Conservation (phyloP, 2,888 invertebrate genomes). For the Cremastobaeus sp. region DNA sequence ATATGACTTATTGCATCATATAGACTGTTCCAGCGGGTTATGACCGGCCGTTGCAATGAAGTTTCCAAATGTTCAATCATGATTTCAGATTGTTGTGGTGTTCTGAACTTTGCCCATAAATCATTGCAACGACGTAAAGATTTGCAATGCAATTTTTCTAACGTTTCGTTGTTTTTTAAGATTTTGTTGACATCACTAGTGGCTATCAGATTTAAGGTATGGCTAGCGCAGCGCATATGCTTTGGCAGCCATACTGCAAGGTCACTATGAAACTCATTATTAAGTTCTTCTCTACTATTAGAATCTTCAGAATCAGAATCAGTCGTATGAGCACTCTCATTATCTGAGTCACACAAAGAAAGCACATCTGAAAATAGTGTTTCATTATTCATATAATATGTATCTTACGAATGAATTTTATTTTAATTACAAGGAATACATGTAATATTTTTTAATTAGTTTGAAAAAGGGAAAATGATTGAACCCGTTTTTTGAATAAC, state of each 20-base stretch:
- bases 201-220: slow-evolving; percentile 5
- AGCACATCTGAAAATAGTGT: too few relatives aligned
- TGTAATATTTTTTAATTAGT: too few relatives aligned
- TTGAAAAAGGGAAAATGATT: too few relatives aligned
- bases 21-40: slow-evolving; percentile 26
- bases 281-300: neutral
- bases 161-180: neutral
- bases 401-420: too few relatives aligned
- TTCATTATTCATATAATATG: too few relatives aligned
- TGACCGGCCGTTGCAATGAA: slow-evolving; percentile 5
- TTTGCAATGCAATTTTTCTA: neutral
- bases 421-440: too few relatives aligned
- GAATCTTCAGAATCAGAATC: too few relatives aligned
- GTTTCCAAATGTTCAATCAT: neutral
- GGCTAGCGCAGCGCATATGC: slow-evolving; percentile 10
- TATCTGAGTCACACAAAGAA: too few relatives aligned
- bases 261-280: neutral
- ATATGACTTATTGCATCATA: slow-evolving; percentile 15
- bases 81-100: slow-evolving; percentile 3
- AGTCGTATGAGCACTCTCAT: too few relatives aligned
- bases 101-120: neutral
- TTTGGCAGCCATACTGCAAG: too few relatives aligned
- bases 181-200: neutral
- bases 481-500: too few relatives aligned
- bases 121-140: neutral